Conservation (phyloP, 2,888 invertebrate genomes). For the Pherbina coryleti region DNA sequence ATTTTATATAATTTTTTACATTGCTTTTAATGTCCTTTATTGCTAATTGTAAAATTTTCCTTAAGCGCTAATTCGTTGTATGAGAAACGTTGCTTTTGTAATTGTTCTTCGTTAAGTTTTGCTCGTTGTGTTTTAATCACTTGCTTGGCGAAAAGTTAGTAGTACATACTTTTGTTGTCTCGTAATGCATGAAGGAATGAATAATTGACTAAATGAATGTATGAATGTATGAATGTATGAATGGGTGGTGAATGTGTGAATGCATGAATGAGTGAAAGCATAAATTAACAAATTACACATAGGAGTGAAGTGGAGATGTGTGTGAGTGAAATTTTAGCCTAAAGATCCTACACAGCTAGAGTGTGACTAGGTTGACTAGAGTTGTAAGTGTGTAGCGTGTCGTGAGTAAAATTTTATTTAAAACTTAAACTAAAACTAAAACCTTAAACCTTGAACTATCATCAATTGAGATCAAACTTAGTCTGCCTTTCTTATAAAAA, state of each 20-base stretch:
- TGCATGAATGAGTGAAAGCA: neutral
- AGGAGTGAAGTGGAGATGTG: neutral
- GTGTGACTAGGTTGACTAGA: constrained; percentile 37
- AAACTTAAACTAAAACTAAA: constrained; percentile 12
- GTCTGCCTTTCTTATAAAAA: neutral
- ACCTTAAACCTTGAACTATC: neutral
- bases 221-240: neutral
- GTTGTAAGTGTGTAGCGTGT: constrained; percentile 16
- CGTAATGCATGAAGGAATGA: neutral
- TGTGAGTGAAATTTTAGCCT: constrained; percentile 17
- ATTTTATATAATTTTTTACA: constrained; percentile 38
- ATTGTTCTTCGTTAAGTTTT: constrained; percentile 59
- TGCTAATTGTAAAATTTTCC: constrained; percentile 52
- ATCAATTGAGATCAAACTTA: constrained; percentile 14
- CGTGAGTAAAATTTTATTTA: constrained; percentile 23
- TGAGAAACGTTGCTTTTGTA: constrained; percentile 70
- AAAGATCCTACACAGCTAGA: constrained; percentile 4
- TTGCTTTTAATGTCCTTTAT: constrained; percentile 33
- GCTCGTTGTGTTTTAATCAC: constrained; percentile 64
- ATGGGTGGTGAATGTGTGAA: neutral
- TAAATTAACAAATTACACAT: neutral
- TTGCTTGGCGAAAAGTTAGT: constrained; percentile 36
- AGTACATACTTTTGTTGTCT: neutral
- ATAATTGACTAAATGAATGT: neutral
- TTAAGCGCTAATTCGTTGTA: constrained; percentile 70